Evolutionary conservation across 2,113 vertebrate species (phyloP), one percentile per base, ranked within the genome.

Genomic region (Porphyrio hochstetteri): DNA sequence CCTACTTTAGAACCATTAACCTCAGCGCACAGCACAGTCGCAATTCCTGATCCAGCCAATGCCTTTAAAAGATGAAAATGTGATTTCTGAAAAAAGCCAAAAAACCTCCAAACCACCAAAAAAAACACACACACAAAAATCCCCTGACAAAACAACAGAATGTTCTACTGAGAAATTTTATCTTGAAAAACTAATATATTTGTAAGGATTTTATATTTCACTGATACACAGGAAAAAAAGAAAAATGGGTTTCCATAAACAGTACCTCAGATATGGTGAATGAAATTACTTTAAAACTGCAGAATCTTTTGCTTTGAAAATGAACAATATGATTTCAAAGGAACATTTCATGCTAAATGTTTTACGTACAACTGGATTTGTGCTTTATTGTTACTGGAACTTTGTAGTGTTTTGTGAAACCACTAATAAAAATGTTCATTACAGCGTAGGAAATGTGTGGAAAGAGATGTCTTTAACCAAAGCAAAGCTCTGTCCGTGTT

Each of bases 401-500:
- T 88, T 90, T 75, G 83, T 33, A 69, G 60, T 69, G 56, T 80
- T 98, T 88, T 95, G 86, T 96, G 94, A 96, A 94, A 95, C 90
- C 93, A 82, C 63, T 80, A 96, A 94, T 81, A 97, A 97, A 98
- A 97, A 76, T 82, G 80, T 86, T 97, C 96, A 82, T 95, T 97
- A 95, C 56, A 94, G 88, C 92, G 87, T 91, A 83, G 83, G 72
- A 97, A 97, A 96, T 46, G 81, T 94, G 96, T 95, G 95, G 93
- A 97, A 95, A 96, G 96, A 97, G 95, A 97, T 85, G 88, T 88
- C 96, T 95, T 97, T 95, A 97, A 96, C 88, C 91, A 97, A 95
- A 93, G 96, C 91, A 96, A 95, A 13, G 42, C 92, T 98, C 35
- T 27, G 93, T 93, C 94, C 52, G 7, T 79, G 85, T 94, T 95